Percentiles rank a stretch among this genome's conserved stretches.
phyloP scores from a whole-genome alignment of 2,888 invertebrate genomes.

The Aradus depressus region DNA sequence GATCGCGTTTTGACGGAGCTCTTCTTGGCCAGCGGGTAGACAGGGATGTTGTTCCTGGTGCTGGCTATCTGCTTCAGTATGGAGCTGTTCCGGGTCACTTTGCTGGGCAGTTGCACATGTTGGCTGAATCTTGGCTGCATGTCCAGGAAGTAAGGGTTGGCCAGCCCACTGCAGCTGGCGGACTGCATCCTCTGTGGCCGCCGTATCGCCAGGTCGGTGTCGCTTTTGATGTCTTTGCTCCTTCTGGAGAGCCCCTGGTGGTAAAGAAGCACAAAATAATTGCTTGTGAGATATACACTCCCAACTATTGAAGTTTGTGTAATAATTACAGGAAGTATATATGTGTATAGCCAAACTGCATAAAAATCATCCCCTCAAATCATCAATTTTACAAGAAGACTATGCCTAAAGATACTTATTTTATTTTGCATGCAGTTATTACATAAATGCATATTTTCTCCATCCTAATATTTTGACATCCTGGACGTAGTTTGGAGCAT shows the following conservation, averaged over 20 bases:
- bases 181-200: conserved; percentile 14
- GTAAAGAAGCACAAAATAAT: too few species aligned
- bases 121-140: conserved; percentile 2
- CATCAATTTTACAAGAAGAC: too few species aligned
- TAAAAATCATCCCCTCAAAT: too few species aligned
- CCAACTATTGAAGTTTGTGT: too few species aligned
- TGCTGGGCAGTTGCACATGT: not conserved
- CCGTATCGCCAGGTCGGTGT: conserved; percentile 22
- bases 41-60: conserved; percentile 11
- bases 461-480: too few species aligned
- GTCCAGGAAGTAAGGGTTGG: conserved; percentile 32
- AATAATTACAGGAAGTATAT: too few species aligned
- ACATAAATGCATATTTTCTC: too few species aligned
- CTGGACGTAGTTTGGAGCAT: too few species aligned
- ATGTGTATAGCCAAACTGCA: too few species aligned
- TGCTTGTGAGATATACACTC: too few species aligned
- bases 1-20: conserved; percentile 26
- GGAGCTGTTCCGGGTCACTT: conserved; percentile 28
- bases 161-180: conserved; percentile 21
- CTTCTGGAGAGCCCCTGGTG: not conserved
- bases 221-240: conserved; percentile 33
- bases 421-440: too few species aligned
- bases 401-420: too few species aligned
- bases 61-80: conserved; percentile 23
- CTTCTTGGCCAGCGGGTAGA: conserved; percentile 11